These are phyloP conservation scores for Pristionchus maxplancki DNA, from an alignment of 2,888 invertebrate genomes.

Conservation along the genomic window DNA sequence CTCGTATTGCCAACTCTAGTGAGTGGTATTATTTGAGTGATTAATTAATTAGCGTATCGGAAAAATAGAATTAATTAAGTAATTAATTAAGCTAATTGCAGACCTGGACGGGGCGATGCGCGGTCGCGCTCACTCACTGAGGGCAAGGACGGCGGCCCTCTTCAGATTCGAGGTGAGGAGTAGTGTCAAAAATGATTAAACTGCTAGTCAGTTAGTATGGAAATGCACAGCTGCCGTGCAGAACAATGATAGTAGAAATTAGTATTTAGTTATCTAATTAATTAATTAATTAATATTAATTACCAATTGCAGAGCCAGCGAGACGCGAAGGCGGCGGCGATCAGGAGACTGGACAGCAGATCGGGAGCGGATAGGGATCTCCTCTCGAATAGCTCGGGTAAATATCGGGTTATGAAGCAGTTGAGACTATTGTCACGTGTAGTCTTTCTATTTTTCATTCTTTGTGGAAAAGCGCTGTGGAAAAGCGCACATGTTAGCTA, in stretches of 20 bases:
- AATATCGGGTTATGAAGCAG: background rate
- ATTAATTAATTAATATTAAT: background rate
- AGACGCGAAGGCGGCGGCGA: background rate
- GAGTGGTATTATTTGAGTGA: too few species aligned
- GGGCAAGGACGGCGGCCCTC: background rate
- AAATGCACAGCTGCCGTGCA: too few species aligned
- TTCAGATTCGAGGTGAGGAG: background rate
- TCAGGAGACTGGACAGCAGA: background rate
- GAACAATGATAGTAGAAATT: too few species aligned
- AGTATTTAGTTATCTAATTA: too few species aligned
- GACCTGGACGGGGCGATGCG: background rate
- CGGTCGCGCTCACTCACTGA: background rate
- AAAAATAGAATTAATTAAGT: too few species aligned
- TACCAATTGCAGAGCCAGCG: background rate
- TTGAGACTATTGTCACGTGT: too few species aligned
- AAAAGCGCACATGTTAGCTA: too few species aligned
- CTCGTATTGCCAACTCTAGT: too few species aligned
- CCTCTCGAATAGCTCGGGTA: background rate
- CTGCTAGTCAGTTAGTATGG: too few species aligned
- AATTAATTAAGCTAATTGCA: background rate
- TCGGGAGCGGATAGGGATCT: background rate
- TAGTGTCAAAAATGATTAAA: too few species aligned
- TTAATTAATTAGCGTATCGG: background rate
- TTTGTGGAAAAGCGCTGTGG: too few species aligned
- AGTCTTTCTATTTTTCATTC: too few species aligned